A percentile compares a stretch with the other conserved stretches of the same genome.
phyloP scores from a whole-genome alignment of 2,888 invertebrate genomes.

The Mesorhabditis spiculigera region DNA sequence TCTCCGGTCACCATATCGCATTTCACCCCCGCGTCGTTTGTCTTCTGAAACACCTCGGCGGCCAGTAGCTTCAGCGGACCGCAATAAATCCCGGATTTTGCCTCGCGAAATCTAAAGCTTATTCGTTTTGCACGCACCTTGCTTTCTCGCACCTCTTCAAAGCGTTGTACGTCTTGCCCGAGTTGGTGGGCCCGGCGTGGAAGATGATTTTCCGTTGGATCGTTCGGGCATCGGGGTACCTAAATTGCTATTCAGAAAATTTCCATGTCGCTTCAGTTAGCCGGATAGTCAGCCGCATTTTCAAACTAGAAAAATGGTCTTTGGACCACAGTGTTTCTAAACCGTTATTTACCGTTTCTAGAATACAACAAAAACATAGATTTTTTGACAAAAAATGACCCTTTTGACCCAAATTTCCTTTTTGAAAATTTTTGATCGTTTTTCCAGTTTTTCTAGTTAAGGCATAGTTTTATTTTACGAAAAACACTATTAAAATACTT shows the following conservation, averaged over 20 bases:
- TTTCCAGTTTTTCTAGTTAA: too few relatives aligned
- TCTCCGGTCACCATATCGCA: slow-evolving; percentile 92
- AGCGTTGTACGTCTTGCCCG: slow-evolving; percentile 40
- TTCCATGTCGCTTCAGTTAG: too few relatives aligned
- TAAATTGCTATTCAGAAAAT: not conserved
- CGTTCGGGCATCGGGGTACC: slow-evolving; percentile 74
- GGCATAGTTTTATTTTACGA: too few relatives aligned
- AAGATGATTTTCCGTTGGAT: slow-evolving; percentile 86
- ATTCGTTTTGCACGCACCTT: too few relatives aligned
- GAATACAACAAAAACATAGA: too few relatives aligned
- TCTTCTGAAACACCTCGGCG: slow-evolving; percentile 71
- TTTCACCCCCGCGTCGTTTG: slow-evolving; percentile 73
- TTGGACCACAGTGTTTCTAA: too few relatives aligned
- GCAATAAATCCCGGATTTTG: slow-evolving; percentile 92
- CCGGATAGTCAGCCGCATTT: too few relatives aligned
- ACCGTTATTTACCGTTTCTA: too few relatives aligned
- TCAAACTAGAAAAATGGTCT: too few relatives aligned
- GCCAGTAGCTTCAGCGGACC: slow-evolving; percentile 93
- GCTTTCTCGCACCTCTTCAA: too few relatives aligned
- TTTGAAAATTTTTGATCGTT: not conserved
- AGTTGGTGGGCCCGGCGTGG: slow-evolving; percentile 69
- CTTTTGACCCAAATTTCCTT: not conserved
- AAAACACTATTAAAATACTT: too few relatives aligned
- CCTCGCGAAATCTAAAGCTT: slow-evolving; percentile 73
- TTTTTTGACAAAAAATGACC: too few relatives aligned